Evolutionary conservation across 2,797 vertebrate genomes (phyloP).

Genomic region (Sandelia bainsii): DNA sequence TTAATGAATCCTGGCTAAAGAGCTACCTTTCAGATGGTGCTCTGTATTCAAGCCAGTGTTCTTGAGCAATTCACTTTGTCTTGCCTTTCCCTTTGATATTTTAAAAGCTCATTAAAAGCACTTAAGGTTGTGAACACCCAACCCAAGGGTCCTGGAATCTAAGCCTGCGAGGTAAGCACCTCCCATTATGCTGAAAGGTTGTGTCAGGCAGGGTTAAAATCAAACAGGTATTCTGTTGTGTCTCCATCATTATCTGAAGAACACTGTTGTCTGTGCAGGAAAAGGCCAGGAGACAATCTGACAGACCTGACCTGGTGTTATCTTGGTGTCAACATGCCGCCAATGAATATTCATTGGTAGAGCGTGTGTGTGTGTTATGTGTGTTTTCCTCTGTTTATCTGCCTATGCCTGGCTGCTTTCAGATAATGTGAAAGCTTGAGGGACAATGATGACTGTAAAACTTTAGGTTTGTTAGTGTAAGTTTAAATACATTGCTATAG

Average conservation of each 20-base stretch:
- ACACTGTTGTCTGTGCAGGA: conserved; percentile 45
- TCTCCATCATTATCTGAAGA: conserved; percentile 67
- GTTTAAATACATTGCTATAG: neutral
- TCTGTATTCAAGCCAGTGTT: conserved; percentile 46
- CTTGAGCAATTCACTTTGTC: conserved; percentile 14
- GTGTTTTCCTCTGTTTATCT: conserved; percentile 47
- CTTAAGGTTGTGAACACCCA: conserved; percentile 52
- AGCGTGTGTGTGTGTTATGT: conserved; percentile 29
- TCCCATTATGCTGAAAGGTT: conserved; percentile 65
- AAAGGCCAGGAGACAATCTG: conserved; percentile 73
- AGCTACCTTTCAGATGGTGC: neutral
- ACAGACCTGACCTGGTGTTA: conserved; percentile 69
- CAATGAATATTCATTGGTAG: conserved; percentile 73
- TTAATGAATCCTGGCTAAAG: conserved; percentile 31
- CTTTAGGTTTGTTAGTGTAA: conserved; percentile 11
- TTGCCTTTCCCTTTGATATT: conserved; percentile 53
- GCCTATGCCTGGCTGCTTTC: conserved; percentile 48
- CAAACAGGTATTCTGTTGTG: conserved; percentile 51
- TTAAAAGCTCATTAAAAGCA: conserved; percentile 64
- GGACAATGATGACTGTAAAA: conserved; percentile 32
- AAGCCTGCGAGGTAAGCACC: conserved; percentile 53
- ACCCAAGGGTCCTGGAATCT: conserved; percentile 12
- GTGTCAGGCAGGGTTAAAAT: conserved; percentile 64
- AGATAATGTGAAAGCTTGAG: conserved; percentile 50
- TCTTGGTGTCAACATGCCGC: conserved; percentile 58